These are phyloP conservation scores for Bedellia somnulentella DNA, from an alignment of 2,888 invertebrate species.

Conservation along the genomic window DNA sequence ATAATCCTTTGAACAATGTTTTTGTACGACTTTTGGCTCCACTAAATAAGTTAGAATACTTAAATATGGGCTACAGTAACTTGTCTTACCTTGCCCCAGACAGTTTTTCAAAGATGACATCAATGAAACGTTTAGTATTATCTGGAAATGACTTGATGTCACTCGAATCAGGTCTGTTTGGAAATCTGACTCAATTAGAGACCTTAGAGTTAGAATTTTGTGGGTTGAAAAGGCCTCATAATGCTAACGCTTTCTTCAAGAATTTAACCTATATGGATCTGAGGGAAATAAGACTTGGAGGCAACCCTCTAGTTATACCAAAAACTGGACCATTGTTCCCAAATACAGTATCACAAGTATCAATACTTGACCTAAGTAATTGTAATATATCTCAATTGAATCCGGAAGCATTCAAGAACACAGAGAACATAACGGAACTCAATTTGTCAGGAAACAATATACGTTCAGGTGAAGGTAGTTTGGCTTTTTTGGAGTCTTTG, in stretches of 20 bases:
- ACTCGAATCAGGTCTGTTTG: conserved; percentile 68
- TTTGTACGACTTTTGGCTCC: conserved; percentile 68
- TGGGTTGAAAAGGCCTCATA: conserved; percentile 64
- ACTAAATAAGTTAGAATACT: conserved; percentile 65
- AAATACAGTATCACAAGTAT: conserved; percentile 64
- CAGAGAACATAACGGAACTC: conserved; percentile 64
- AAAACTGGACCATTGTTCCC: conserved; percentile 63
- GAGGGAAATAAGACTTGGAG: conserved; percentile 67
- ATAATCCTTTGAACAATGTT: conserved; percentile 69
- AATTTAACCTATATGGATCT: conserved; percentile 65
- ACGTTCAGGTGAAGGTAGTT: conserved; percentile 39
- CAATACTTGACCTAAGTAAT: conserved; percentile 66
- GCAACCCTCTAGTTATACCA: conserved; percentile 67
- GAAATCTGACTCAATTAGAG: conserved; percentile 66
- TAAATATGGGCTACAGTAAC: conserved; percentile 75
- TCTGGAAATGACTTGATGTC: conserved; percentile 70
- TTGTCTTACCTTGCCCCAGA: conserved; percentile 66
- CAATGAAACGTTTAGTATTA: conserved; percentile 65
- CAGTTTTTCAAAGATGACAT: conserved; percentile 70
- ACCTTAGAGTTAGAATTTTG: conserved; percentile 71
- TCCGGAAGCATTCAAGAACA: conserved; percentile 61
- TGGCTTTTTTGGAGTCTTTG: conserved; percentile 59
- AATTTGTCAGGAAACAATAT: conserved; percentile 64
- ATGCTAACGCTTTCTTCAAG: conserved; percentile 69
- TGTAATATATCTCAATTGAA: conserved; percentile 66